Base-by-base conservation (phyloP, 2,797 vertebrate genomes). In the Phalanger gymnotis region DNA sequence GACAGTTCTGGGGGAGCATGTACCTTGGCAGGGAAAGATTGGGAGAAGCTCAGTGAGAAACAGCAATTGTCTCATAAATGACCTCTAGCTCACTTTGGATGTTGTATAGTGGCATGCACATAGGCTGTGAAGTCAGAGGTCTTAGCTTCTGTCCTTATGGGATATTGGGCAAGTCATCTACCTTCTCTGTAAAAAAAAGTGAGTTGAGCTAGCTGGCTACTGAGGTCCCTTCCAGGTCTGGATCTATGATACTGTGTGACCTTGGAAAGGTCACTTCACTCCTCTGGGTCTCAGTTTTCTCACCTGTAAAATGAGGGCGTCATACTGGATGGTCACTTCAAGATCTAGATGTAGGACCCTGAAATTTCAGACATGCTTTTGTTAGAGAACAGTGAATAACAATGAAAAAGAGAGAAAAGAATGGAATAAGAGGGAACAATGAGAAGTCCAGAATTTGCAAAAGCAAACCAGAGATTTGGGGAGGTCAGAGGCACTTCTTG, bases 1-100 rank as follows among this genome's bases (percentile, higher is more conserved):
- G 53, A 66, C 31, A 54, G 90, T 93, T 93, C 40, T 95, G 53
- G 91, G 54, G 81, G 95, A 96, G 55, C 16, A 89, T 95, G 90
- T 92, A 95, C 96, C 95, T 97, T 96, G 91, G 96, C 92, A 95
- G 53, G 61, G 92, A 25, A 94, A 95, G 19, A 9, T 30, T 93
- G 14, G 53, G 40, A 91, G 7, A 90, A 10, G 93, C 56, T 92
- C 54, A 81, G 7, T 95, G 94, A 95, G 90, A 95, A 95, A 94
- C 52, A 66, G 95, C 28, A 12, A 73, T 93, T 91, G 54, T 96
- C 90, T 19, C 6, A 53, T 61, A 95, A 97, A 95, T 96, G 54
- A 61, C 58, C 47, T 96, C 16, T 28, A 56, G 58, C 7, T 0
- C 94, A 30, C 53, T 94, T 95, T 91, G 30, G 73, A 93, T 92